Evolutionary conservation across 1,140 invertebrate species (phyloP).

Genomic region (Paracyclopina nana): DNA sequence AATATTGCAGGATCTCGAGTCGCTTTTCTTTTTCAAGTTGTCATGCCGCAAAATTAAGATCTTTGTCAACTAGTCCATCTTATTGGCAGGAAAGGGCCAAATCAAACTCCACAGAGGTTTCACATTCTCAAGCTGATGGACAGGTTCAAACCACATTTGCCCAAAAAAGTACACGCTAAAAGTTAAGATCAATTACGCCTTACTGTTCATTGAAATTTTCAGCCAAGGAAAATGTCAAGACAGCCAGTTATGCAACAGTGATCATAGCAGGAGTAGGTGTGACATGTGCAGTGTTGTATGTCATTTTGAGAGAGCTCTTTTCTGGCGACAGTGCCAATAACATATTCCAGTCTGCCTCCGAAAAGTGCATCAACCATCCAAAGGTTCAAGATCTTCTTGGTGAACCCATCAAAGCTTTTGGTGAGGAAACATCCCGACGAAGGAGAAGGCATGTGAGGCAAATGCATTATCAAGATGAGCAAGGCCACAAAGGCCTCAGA

Average conservation of each 20-base stretch:
- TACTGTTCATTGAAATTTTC: too few species aligned
- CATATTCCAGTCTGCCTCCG: constrained; percentile 53
- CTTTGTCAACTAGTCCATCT: too few species aligned
- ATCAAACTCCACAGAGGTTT: too few species aligned
- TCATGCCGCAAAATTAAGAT: too few species aligned
- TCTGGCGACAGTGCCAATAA: constrained; percentile 62
- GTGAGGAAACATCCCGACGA: constrained; percentile 59
- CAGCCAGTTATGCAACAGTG: constrained; percentile 4
- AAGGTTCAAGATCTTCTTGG: constrained; percentile 52
- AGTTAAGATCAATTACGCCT: too few species aligned
- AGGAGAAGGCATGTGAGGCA: constrained; percentile 38
- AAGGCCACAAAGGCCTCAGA: constrained; percentile 4
- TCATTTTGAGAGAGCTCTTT: constrained; percentile 43
- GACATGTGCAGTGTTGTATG: constrained; percentile 4
- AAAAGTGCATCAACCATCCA: constrained; percentile 44
- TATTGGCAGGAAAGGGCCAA: too few species aligned
- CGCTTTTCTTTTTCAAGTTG: too few species aligned
- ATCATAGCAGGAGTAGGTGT: constrained; percentile 7
- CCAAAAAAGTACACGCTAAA: too few species aligned
- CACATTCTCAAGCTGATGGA: too few species aligned
- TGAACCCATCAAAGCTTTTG: constrained; percentile 61
- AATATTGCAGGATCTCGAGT: too few species aligned
- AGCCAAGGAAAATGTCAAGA: constrained; percentile 15
- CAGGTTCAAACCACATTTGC: too few species aligned
- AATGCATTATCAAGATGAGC: constrained; percentile 5